Conservation (phyloP, 2,797 vertebrate genomes). For the Nannoperca australis region DNA sequence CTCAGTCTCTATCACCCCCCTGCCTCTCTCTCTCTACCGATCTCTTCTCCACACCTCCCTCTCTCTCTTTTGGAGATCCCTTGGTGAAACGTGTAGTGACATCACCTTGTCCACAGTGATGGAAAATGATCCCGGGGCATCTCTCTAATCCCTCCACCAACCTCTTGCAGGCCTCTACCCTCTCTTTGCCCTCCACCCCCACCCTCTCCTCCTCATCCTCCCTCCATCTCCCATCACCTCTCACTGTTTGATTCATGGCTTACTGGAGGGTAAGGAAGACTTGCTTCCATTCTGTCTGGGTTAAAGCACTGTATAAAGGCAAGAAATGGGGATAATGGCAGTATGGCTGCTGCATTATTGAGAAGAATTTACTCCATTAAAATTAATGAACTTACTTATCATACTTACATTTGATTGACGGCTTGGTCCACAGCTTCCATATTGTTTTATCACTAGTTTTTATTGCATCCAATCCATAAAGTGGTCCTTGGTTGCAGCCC, state of each 20-base stretch:
- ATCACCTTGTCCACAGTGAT: constrained; percentile 69
- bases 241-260: constrained; percentile 60
- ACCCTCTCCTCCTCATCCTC: not conserved
- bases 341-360: constrained; percentile 23
- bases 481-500: constrained; percentile 47
- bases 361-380: constrained; percentile 65
- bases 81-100: constrained; percentile 68
- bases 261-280: constrained; percentile 34
- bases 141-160: constrained; percentile 48
- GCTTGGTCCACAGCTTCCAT: constrained; percentile 46
- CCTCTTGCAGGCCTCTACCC: constrained; percentile 22
- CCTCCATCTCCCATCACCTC: constrained; percentile 21
- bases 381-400: constrained; percentile 71
- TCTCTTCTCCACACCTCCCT: not conserved
- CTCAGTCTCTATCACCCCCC: constrained; percentile 21
- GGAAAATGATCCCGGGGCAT: constrained; percentile 62
- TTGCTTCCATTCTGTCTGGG: constrained; percentile 30
- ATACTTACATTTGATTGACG: constrained; percentile 68
- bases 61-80: constrained; percentile 61
- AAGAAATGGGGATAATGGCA: constrained; percentile 43
- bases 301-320: constrained; percentile 29
- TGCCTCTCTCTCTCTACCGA: constrained; percentile 18
- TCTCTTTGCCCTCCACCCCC: constrained; percentile 25
- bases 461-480: constrained; percentile 71
- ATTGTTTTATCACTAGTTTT: constrained; percentile 70